Base-by-base conservation (phyloP, 2,113 vertebrate genomes). In the Circaetus gallicus region DNA sequence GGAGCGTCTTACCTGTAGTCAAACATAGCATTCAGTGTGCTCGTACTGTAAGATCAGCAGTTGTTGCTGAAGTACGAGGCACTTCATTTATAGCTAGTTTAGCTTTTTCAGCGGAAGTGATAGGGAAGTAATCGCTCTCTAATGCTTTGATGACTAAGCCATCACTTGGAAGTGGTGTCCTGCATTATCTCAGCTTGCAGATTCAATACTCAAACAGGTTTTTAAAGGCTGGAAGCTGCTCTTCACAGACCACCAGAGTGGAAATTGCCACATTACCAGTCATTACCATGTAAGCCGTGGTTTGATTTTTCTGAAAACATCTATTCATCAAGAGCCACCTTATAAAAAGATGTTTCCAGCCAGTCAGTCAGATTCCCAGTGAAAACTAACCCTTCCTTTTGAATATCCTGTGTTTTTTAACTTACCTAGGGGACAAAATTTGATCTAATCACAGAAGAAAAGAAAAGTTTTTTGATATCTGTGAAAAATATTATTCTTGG, bases 101-200 rank as follows among this genome's bases (percentile, higher is more conserved):
- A 86, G 43, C 18, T 78, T 70, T 91, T 78, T 67, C 6, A 89
- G 19, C 58, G 81, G 58, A 77, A 93, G 49, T 47, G 50, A 78
- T 61, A 78, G 78, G 71, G 65, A 71, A 83, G 61, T 84, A 89
- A 97, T 97, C 0, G 1, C 61, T 32, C 26, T 62, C 58, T 96
- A 96, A 94, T 78, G 84, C 86, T 90, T 82, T 97, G 94, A 96
- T 96, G 92, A 70, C 83, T 55, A 16, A 85, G 55, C 77, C 22
- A 69, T 93, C 77, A 29, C 73, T 85, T 43, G 90, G n/a, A 96
- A 98, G 69, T 36, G 56, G 62, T 67, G 72, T 7, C 73, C 92
- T 92, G n/a, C 43, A 82, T 97, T 97, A 95, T 95, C 87, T 97
- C 94, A 96, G 78, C 83, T 96, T 95, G 93, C 34, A 45, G 83